A percentile compares a stretch with the other conserved stretches of the same genome.
These are phyloP conservation scores for Epirrhoe alternata DNA, from an alignment of 2,888 invertebrate genomes.

Conservation along the genomic window DNA sequence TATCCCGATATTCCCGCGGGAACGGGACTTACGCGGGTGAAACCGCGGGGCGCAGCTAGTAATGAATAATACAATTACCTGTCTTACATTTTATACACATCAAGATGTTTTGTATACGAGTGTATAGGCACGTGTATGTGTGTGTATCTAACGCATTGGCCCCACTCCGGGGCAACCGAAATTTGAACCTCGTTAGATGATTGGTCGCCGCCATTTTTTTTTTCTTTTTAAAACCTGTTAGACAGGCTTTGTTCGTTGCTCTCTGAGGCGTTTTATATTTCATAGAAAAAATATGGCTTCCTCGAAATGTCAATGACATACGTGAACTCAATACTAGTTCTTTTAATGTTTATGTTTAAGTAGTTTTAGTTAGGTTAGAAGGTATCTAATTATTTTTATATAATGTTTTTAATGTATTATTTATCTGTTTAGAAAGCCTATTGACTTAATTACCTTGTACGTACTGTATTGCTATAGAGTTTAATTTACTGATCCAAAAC, in stretches of 20 bases:
- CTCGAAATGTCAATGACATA: constrained; percentile 28
- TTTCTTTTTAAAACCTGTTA: constrained; percentile 49
- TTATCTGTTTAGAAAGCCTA: no score
- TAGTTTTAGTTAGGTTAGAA: neutral
- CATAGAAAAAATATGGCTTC: constrained; percentile 38
- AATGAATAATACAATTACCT: no score
- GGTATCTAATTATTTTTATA: no score
- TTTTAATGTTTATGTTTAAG: neutral
- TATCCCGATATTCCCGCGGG: no score
- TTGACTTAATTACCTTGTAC: no score
- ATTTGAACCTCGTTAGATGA: constrained; percentile 78
- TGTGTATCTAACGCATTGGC: constrained; percentile 55
- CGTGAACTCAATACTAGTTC: neutral
- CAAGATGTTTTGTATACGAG: no score
- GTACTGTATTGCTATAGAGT: no score
- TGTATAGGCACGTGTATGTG: neutral
- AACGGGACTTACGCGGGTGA: no score
- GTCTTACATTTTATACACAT: neutral
- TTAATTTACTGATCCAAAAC: no score
- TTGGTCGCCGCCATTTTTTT: constrained; percentile 64
- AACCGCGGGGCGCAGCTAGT: no score
- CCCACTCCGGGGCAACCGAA: constrained; percentile 73
- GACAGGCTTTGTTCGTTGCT: constrained; percentile 39
- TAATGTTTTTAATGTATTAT: no score
- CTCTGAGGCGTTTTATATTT: constrained; percentile 32